Percentiles rank a stretch among this genome's conserved stretches.
Evolutionary conservation across 2,888 invertebrate species (phyloP).

Genomic region (Microdon myrmicae): DNA sequence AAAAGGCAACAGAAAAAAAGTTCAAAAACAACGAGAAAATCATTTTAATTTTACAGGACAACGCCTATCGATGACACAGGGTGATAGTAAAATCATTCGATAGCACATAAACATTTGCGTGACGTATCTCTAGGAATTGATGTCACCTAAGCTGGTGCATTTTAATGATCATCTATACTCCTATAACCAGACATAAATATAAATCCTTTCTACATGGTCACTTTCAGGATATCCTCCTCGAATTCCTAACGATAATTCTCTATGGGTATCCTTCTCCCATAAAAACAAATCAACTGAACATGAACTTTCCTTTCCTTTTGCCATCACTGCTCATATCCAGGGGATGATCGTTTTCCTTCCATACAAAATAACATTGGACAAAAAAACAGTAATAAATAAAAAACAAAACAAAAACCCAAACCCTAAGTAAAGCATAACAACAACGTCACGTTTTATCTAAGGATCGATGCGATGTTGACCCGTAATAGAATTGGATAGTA

Average conservation of each 20-base stretch:
- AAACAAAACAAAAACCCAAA: slow-evolving; percentile 23
- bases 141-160: no score
- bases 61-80: no score
- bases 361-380: not conserved
- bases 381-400: not conserved
- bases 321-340: slow-evolving; percentile 9
- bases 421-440: no score
- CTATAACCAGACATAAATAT: not conserved
- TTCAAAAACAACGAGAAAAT: no score
- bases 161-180: not conserved
- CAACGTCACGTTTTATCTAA: slow-evolving; percentile 45
- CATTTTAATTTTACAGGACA: no score
- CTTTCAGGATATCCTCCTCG: not conserved
- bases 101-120: no score
- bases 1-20: no score
- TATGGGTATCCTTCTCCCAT: slow-evolving; percentile 25
- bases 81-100: no score
- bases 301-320: slow-evolving; percentile 15
- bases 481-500: no score
- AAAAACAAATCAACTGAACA: slow-evolving; percentile 29
- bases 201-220: slow-evolving; percentile 5
- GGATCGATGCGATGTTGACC: no score
- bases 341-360: not conserved
- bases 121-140: no score
- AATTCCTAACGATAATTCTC: no score